A percentile compares a stretch with the other conserved stretches of the same genome.
phyloP scores from a whole-genome alignment of 1,140 invertebrate species.

The Atta cephalotes region DNA sequence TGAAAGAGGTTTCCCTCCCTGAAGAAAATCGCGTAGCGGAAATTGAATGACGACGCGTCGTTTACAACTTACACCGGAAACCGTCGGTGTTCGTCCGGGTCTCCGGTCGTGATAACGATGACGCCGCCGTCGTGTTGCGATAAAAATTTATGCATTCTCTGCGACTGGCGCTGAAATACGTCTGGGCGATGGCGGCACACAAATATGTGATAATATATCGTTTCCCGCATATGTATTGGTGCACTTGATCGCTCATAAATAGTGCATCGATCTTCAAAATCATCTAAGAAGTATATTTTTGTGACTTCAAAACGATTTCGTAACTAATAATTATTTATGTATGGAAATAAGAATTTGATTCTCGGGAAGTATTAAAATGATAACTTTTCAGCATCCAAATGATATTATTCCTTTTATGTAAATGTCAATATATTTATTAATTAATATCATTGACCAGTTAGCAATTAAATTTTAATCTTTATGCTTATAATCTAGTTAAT shows the following conservation, averaged over 20 bases:
- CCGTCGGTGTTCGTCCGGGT: slow-evolving; percentile 49
- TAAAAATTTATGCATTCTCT: slow-evolving; percentile 65
- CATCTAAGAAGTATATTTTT: background rate
- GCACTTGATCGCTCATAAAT: slow-evolving; percentile 8
- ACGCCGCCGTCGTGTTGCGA: slow-evolving; percentile 53
- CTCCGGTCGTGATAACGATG: slow-evolving; percentile 66
- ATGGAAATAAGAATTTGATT: background rate
- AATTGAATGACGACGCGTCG: slow-evolving; percentile 74
- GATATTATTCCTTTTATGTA: background rate
- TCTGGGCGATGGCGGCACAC: slow-evolving; percentile 8
- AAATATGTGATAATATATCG: slow-evolving; percentile 30
- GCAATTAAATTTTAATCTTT: slow-evolving; percentile 2
- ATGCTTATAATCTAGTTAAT: slow-evolving; percentile 22
- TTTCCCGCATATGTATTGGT: slow-evolving; percentile 3
- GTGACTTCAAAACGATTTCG: background rate
- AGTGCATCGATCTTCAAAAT: background rate
- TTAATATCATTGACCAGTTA: slow-evolving; percentile 44
- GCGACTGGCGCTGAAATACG: slow-evolving; percentile 28
- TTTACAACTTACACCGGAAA: slow-evolving; percentile 69
- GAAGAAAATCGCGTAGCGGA: slow-evolving; percentile 59
- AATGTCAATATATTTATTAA: slow-evolving; percentile 25
- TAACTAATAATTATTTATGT: background rate
- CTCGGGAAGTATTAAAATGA: background rate
- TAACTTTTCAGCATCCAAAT: background rate
- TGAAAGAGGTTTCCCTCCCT: slow-evolving; percentile 60